Evolutionary conservation across 2,113 vertebrate species (phyloP).

Genomic region (Crotalus horridus): DNA sequence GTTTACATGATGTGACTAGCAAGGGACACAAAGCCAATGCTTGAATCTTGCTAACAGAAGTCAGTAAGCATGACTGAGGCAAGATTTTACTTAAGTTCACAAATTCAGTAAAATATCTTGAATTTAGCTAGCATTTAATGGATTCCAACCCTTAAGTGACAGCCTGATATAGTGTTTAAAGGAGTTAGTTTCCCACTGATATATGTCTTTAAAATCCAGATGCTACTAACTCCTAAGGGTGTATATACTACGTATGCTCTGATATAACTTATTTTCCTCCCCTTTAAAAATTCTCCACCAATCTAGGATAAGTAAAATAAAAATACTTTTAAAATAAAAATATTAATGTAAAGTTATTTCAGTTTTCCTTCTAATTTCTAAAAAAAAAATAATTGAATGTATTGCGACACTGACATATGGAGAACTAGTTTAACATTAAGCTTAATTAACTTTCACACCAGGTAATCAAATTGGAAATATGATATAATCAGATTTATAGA

Average conservation of each 20-base stretch:
- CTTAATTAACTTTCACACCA: not conserved
- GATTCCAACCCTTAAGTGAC: conserved; percentile 13
- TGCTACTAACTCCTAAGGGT: not conserved
- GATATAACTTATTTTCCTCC: not conserved
- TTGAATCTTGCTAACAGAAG: not conserved
- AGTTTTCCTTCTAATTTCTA: not conserved
- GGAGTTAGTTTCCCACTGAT: not conserved
- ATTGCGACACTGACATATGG: not conserved
- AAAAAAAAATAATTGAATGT: not conserved
- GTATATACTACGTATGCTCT: not conserved
- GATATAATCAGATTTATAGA: not conserved
- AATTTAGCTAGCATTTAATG: not conserved
- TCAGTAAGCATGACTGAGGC: fast-evolving
- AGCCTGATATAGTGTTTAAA: not conserved
- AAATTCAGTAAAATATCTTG: fast-evolving
- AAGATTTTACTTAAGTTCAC: not conserved
- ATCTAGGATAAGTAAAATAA: not conserved
- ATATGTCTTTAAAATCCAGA: not conserved
- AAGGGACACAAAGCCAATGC: not conserved
- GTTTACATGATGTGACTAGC: not conserved
- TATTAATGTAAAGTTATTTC: not conserved
- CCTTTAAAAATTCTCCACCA: not conserved
- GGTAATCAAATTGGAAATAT: not conserved
- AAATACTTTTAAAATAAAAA: not conserved
- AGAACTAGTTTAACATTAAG: not conserved